A percentile compares a stretch with the other conserved stretches of the same genome.
phyloP scores from a whole-genome alignment of 2,797 vertebrate genomes.

The Fistularia commersonii region DNA sequence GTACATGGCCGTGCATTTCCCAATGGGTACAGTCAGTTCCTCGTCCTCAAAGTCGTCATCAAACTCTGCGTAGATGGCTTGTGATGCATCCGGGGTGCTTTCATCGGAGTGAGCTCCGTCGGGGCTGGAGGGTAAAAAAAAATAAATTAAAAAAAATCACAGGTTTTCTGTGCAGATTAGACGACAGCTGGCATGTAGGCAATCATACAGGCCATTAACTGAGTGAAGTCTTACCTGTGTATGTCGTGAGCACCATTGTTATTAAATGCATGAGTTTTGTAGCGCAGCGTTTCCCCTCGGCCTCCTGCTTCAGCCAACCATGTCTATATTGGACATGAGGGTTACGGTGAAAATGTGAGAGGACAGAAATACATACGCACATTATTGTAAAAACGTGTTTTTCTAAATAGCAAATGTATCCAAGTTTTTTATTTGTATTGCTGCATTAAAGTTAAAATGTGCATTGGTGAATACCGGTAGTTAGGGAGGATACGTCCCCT shows the following conservation, averaged over 20 bases:
- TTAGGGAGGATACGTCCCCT: no score
- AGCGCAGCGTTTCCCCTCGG: slow-evolving; percentile 72
- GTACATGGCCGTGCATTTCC: slow-evolving; percentile 86
- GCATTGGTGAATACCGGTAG: no score
- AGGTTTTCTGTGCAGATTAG: slow-evolving; percentile 1
- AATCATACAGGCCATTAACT: not conserved
- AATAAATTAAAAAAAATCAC: not conserved
- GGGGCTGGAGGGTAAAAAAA: slow-evolving; percentile 59
- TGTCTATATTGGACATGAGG: slow-evolving; percentile 51
- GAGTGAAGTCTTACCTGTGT: slow-evolving; percentile 68
- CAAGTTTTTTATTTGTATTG: no score
- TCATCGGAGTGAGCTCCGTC: slow-evolving; percentile 80
- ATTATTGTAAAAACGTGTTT: no score
- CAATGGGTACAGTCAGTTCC: slow-evolving; percentile 78
- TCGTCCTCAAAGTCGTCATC: slow-evolving; percentile 90
- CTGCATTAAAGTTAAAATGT: no score
- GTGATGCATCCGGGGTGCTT: slow-evolving; percentile 75
- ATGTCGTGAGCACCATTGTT: slow-evolving; percentile 79
- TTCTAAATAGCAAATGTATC: no score
- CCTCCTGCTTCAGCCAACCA: slow-evolving; percentile 85
- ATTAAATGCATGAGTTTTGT: slow-evolving; percentile 73
- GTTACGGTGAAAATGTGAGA: no score
- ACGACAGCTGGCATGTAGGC: not conserved
- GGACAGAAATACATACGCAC: no score
- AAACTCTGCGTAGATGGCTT: slow-evolving; percentile 87